These are phyloP conservation scores for Drosophila cracens DNA, from an alignment of 2,888 invertebrate genomes.

Conservation along the genomic window DNA sequence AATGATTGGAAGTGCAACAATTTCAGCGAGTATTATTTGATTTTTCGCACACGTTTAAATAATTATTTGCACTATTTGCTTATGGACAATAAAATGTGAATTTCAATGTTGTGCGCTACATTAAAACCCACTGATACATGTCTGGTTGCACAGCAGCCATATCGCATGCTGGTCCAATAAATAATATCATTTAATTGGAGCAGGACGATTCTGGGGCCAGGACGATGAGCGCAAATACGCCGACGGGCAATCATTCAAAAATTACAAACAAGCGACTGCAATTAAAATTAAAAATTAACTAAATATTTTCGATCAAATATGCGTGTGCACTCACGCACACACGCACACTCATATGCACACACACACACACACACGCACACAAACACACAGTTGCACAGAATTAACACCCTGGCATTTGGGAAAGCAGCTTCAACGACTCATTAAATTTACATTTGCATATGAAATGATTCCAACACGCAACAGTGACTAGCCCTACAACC, in stretches of 20 bases:
- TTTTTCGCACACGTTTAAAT: constrained; percentile 52
- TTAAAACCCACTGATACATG: constrained; percentile 16
- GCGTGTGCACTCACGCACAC: constrained; percentile 11
- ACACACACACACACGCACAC: constrained; percentile 3
- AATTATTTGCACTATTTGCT: constrained; percentile 37
- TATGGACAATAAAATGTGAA: constrained; percentile 33
- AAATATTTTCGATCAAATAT: constrained; percentile 64
- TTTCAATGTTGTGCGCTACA: constrained; percentile 23
- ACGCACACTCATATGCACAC: constrained; percentile 2
- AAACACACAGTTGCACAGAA: constrained; percentile 16
- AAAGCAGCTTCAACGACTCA: constrained; percentile 68
- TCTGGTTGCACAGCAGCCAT: constrained; percentile 3
- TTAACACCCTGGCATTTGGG: constrained; percentile 38
- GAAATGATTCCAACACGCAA: constrained; percentile 71
- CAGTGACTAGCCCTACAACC: constrained; percentile 7
- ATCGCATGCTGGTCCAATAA: constrained; percentile 49
- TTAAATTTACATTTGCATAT: constrained; percentile 78
- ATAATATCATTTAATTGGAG: constrained; percentile 60
- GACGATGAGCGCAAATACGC: constrained; percentile 8
- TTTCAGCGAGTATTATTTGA: constrained; percentile 37
- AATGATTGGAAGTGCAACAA: constrained; percentile 1
- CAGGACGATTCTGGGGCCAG: constrained; percentile 6
- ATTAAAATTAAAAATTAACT: constrained; percentile 79
- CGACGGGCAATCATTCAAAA: constrained; percentile 68
- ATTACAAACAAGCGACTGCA: constrained; percentile 70